These are phyloP conservation scores for Tolypeutes matacus DNA, from an alignment of 2,797 vertebrate species.

Conservation along the genomic window DNA sequence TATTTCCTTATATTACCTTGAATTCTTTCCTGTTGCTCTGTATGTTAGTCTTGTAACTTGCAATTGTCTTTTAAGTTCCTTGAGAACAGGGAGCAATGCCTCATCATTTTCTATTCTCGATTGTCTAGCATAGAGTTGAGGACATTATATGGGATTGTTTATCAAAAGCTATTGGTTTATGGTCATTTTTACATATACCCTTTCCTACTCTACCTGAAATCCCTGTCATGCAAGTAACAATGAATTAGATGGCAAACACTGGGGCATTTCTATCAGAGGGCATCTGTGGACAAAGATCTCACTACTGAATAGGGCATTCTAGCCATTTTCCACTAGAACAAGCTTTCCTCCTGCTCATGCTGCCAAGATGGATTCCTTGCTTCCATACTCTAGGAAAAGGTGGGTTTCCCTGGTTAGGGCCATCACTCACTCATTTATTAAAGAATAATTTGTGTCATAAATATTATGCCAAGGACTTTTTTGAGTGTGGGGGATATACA, in stretches of 20 bases:
- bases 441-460: background rate
- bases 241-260: slow-evolving; percentile 17
- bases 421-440: background rate
- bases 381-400: background rate
- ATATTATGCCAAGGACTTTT: background rate
- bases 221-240: background rate
- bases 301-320: background rate
- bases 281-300: background rate
- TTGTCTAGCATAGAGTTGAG: background rate
- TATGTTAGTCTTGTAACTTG: background rate
- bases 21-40: background rate
- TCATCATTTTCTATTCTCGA: slow-evolving; percentile 1
- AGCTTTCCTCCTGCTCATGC: background rate
- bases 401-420: background rate
- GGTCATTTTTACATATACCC: background rate
- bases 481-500: background rate
- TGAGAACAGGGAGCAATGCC: background rate
- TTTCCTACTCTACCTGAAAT: slow-evolving; percentile 52
- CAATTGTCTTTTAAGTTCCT: slow-evolving; percentile 6
- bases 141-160: background rate
- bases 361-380: background rate
- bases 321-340: background rate
- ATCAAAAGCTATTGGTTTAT: background rate
- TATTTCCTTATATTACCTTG: background rate
- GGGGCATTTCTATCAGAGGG: background rate